Evolutionary conservation across 2,113 vertebrate species (phyloP), one percentile per base, ranked within the genome.

Genomic region (Fulica atra): DNA sequence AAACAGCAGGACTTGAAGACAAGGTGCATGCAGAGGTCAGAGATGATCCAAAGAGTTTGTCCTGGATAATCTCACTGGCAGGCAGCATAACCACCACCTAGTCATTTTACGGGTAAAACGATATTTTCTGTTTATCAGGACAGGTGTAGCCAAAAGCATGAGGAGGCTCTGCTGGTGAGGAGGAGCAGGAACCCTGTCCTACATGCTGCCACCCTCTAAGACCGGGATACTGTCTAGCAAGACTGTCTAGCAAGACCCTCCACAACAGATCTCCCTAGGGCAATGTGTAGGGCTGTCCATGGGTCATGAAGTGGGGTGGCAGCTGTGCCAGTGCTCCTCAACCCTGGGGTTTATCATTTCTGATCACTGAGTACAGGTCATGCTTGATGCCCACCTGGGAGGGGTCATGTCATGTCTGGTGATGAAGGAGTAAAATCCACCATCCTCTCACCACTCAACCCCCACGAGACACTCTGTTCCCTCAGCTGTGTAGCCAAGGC

Each of bases 271-370:
- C 29, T 76, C 29, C 24, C 16, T 0, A 5, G 44, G 12, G 20
- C 0, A 0, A 50, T 19, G 15, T 23, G 11, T 6, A 28, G 56
- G 35, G n/a, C 56, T 65, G 19, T 35, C 17, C 2, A 3, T n/a
- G 9, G 31, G 50, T 61, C 16, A 35, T 26, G 38, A 33, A 38
- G 46, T 29, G 7, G 51, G 13, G 21, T 33, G 29, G 29, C 51
- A 70, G 60, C 51, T 54, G 15, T 81, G 57, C 36, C 60, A 36
- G 38, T 1, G 0, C 35, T 64, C 64, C 72, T 6, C 9, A 15
- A 3, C n/a, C 29, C 14, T 1, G 2, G 25, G 23, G 24, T 28
- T 73, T 38, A 50, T 57, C 21, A 2, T 71, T 33, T 29, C 25
- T 40, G 20, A 40, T 61, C n/a, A 15, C 24, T 76, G 36, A 48